Base-by-base conservation (phyloP, 2,113 vertebrate genomes). In the Laterallus jamaicensis region DNA sequence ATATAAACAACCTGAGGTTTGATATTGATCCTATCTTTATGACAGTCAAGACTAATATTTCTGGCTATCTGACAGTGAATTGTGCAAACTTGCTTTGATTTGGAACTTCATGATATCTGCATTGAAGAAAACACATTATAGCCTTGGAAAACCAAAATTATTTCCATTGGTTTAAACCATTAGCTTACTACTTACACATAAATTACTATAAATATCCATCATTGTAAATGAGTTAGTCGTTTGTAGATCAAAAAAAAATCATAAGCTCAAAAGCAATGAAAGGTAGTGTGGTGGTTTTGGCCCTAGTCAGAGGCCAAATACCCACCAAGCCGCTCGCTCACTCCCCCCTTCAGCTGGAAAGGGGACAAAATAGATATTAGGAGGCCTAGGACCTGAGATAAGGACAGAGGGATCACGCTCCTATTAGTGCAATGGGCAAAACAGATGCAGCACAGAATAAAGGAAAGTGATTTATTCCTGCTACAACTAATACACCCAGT, bases 31-130 rank as follows among this genome's bases (percentile, higher is more conserved):
- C 25, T 12, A 59, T 40, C 75, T 68, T 94, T 73, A 76, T 52
- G 67, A 87, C 62, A 95, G 75, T 67, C 90, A 88, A 76, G 66
- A 85, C 35, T 85, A 88, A 76, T 88, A 92, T 62, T 88, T 85
- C 82, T 58, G 82, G 21, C 32, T 91, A n/a, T 74, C 73, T 86
- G 90, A 58, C 71, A 93, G 29, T 49, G 66, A 92, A 93, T 75
- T 82, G 35, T 70, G 81, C 19, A 76, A 54, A 37, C 20, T 90
- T 85, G 49, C 77, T 75, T 60, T 85, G 39, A 35, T 76, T 82
- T 85, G 79, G 88, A 93, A 64, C 42, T 58, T 85, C 56, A 32
- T n/a, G 31, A 52, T 49, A 90, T 55, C 52, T 82, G 60, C 25
- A 87, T 68, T 68, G 3, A 52, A 64, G 77, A 71, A 76, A 92